These are phyloP conservation scores for Paradoxurus hermaphroditus DNA, from an alignment of 2,113 vertebrate genomes.

Conservation along the genomic window DNA sequence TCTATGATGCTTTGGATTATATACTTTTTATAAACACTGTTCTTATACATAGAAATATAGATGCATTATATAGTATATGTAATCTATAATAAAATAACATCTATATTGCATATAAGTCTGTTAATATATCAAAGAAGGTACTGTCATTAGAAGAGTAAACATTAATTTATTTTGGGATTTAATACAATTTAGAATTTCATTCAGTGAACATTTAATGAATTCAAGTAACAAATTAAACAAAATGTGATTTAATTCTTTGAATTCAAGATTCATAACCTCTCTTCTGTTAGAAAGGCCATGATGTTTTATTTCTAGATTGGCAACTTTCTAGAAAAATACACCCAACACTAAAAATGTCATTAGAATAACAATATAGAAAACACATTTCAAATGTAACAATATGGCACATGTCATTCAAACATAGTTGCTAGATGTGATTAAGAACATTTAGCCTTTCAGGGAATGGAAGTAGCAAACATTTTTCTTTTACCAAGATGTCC, in stretches of 20 bases:
- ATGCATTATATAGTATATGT: neutral
- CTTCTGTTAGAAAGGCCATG: neutral
- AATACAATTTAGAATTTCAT: constrained; percentile 10
- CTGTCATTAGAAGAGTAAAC: neutral
- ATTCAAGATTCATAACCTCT: neutral
- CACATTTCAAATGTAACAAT: neutral
- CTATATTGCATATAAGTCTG: neutral
- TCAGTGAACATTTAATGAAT: neutral
- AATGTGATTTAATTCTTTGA: neutral
- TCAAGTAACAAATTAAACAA: neutral
- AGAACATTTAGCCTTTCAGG: neutral
- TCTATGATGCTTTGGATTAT: neutral
- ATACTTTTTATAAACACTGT: neutral
- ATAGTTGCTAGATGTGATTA: neutral
- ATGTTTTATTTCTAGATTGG: neutral
- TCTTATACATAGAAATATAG: neutral
- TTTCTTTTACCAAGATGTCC: neutral
- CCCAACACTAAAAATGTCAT: neutral
- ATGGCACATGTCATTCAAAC: neutral
- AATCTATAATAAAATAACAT: neutral
- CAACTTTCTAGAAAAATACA: constrained; percentile 11
- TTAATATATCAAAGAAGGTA: neutral
- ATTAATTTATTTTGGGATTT: neutral
- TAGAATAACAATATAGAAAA: neutral
- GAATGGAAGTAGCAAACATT: neutral